Evolutionary conservation across 2,888 invertebrate species (phyloP).

Genomic region (Xiphydria camelus): DNA sequence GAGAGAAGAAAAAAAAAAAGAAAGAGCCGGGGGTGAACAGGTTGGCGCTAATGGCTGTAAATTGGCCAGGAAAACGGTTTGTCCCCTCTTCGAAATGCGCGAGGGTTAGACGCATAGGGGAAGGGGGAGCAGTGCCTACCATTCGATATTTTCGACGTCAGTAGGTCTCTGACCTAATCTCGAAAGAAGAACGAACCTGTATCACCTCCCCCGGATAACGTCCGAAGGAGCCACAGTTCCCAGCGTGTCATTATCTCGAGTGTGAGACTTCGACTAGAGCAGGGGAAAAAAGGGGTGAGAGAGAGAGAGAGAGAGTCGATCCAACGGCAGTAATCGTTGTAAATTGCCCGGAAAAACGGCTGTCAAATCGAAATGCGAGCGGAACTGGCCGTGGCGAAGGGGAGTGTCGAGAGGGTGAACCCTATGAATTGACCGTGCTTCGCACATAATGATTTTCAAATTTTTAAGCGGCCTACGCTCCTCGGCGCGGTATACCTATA

Average conservation of each 20-base stretch:
- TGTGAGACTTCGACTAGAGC: conserved; percentile 11
- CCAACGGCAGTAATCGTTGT: conserved; percentile 22
- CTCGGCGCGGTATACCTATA: not conserved
- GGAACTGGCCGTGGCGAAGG: conserved; percentile 20
- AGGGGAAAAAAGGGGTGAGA: not conserved
- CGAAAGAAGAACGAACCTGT: no score
- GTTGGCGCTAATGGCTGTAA: conserved; percentile 41
- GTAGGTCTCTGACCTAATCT: no score
- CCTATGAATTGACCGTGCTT: conserved; percentile 1
- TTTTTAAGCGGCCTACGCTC: not conserved
- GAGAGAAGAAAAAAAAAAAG: conserved; percentile 13
- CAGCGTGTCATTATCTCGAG: conserved; percentile 8
- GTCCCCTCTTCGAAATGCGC: no score
- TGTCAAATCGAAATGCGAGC: conserved; percentile 25
- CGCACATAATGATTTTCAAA: conserved; percentile 5
- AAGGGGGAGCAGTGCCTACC: no score
- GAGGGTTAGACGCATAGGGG: no score
- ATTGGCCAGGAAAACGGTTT: conserved; percentile 45
- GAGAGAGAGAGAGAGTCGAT: not conserved
- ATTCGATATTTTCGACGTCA: no score
- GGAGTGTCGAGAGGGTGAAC: conserved; percentile 13
- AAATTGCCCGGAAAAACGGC: conserved; percentile 36
- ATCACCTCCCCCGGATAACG: no score
- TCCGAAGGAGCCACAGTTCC: no score
- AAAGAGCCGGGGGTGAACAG: not conserved